These are phyloP conservation scores for Odontocerum albicorne DNA, from an alignment of 2,888 invertebrate species.

Conservation along the genomic window DNA sequence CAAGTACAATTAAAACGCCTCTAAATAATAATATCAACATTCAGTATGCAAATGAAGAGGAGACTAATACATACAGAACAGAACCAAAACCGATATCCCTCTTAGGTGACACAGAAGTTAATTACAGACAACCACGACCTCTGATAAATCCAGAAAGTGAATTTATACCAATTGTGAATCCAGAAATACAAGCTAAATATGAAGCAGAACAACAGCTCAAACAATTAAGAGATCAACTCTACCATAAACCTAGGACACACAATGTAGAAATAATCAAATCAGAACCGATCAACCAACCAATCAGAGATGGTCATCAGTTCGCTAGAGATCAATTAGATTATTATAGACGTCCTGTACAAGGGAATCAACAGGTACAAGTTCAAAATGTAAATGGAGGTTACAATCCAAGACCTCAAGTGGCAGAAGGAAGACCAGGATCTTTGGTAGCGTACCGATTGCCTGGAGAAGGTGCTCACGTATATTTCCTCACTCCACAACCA, in stretches of 20 bases:
- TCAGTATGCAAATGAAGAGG: slow-evolving; percentile 55
- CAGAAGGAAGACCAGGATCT: slow-evolving; percentile 58
- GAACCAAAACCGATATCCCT: slow-evolving; percentile 50
- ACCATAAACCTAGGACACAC: slow-evolving; percentile 46
- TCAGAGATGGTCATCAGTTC: slow-evolving; percentile 42
- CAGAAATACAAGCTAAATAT: slow-evolving; percentile 36
- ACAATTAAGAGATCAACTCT: slow-evolving; percentile 36
- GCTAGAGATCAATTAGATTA: slow-evolving; percentile 54
- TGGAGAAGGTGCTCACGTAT: slow-evolving; percentile 77
- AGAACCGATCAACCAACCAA: slow-evolving; percentile 45
- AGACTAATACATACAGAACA: slow-evolving; percentile 47
- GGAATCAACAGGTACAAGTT: slow-evolving; percentile 53
- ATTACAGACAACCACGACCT: slow-evolving; percentile 68
- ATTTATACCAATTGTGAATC: slow-evolving; percentile 52
- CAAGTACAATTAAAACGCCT: slow-evolving; percentile 53
- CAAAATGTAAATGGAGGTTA: slow-evolving; percentile 38
- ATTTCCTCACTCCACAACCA: slow-evolving; percentile 74
- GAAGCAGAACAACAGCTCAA: slow-evolving; percentile 45
- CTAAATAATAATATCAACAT: slow-evolving; percentile 57
- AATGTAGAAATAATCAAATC: slow-evolving; percentile 50
- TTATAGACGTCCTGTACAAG: slow-evolving; percentile 58
- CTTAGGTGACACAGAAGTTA: slow-evolving; percentile 69
- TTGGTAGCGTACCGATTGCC: slow-evolving; percentile 74
- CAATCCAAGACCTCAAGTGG: slow-evolving; percentile 41
- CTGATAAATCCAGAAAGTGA: slow-evolving; percentile 71